phyloP scores from a whole-genome alignment of 2,888 invertebrate species.

The Adelognathus sp. region DNA sequence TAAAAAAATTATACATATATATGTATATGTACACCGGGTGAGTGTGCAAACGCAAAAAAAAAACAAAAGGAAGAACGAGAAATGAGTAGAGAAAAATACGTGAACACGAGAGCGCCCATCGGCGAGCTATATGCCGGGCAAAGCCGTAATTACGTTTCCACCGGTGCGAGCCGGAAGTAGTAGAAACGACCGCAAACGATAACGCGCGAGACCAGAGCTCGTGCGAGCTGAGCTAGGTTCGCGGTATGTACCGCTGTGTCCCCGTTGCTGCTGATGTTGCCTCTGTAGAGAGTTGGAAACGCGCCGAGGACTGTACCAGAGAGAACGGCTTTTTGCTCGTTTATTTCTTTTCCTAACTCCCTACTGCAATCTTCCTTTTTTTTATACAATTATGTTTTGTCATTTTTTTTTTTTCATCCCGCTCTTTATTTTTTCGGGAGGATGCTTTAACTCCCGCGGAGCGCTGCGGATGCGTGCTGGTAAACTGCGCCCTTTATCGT shows the following conservation, averaged over 20 bases:
- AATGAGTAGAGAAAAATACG: slow-evolving; percentile 22
- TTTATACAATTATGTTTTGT: slow-evolving; percentile 8
- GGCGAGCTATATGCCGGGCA: slow-evolving; percentile 35
- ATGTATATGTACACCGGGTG: background rate
- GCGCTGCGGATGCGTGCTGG: slow-evolving; percentile 45
- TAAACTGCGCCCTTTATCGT: slow-evolving; percentile 17
- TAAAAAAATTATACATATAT: slow-evolving; percentile 19
- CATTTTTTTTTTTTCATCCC: slow-evolving; percentile 26
- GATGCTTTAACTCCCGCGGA: slow-evolving; percentile 15
- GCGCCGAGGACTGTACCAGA: slow-evolving; percentile 31
- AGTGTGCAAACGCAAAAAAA: background rate
- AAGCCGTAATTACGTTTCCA: slow-evolving; percentile 56
- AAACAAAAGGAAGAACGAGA: background rate
- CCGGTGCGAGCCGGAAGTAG: slow-evolving; percentile 53
- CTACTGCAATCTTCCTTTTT: slow-evolving; percentile 2
- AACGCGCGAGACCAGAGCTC: slow-evolving; percentile 44
- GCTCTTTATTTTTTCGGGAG: slow-evolving; percentile 3
- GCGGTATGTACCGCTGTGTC: background rate
- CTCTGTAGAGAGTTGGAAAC: background rate
- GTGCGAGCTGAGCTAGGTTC: background rate
- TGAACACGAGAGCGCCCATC: slow-evolving; percentile 12
- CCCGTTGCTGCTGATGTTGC: background rate
- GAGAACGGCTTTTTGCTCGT: slow-evolving; percentile 37
- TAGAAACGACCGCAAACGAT: slow-evolving; percentile 58
- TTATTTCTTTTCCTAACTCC: slow-evolving; percentile 51